Percentiles rank a stretch among this genome's conserved stretches.
Conservation (phyloP, 2,888 invertebrate species). For the Leptinotarsa tumamoca region DNA sequence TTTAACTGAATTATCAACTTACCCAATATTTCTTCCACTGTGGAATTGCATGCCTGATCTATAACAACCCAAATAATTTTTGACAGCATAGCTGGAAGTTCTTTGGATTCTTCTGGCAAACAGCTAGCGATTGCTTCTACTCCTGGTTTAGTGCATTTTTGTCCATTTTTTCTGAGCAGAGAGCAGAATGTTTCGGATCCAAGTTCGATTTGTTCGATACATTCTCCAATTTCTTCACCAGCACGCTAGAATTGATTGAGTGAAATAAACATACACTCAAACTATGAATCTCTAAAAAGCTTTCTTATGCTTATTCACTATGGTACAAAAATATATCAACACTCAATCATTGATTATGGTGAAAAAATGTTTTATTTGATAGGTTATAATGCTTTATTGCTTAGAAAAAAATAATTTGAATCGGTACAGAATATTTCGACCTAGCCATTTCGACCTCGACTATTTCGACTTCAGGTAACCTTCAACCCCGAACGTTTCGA, state of each 20-base stretch:
- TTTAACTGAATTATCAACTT: slow-evolving; percentile 1
- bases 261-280: neutral
- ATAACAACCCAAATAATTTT: slow-evolving; percentile 40
- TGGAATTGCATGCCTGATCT: slow-evolving; percentile 44
- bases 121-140: slow-evolving; percentile 36
- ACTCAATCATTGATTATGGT: no score
- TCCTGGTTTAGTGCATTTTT: slow-evolving; percentile 40
- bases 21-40: slow-evolving; percentile 46
- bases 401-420: no score
- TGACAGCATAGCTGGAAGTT: slow-evolving; percentile 29
- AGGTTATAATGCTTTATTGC: no score
- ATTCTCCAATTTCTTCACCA: slow-evolving; percentile 21
- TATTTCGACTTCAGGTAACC: no score
- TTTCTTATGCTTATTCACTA: no score
- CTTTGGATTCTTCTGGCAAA: slow-evolving; percentile 43
- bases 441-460: no score
- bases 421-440: no score
- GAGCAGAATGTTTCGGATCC: slow-evolving; percentile 44
- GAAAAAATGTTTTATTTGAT: no score
- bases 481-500: no score
- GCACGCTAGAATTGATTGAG: slow-evolving; percentile 26
- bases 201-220: slow-evolving; percentile 39
- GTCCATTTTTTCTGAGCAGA: slow-evolving; percentile 38
- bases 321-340: no score
- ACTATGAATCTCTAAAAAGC: no score